Evolutionary conservation across 2,888 invertebrate species (phyloP).

Genomic region (Lycaena phlaeas): DNA sequence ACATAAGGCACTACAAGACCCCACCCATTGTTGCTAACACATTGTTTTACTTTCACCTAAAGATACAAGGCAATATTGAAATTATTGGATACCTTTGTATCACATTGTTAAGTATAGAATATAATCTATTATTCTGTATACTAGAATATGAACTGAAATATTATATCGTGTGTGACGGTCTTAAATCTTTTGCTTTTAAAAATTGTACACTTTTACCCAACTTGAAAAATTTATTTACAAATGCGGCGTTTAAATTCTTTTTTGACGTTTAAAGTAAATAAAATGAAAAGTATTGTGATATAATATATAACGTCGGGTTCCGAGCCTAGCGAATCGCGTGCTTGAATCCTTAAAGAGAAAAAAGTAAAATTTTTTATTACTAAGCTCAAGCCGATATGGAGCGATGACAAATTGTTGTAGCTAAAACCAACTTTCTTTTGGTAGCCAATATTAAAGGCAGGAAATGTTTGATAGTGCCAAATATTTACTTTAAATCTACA

Average conservation of each 20-base stretch:
- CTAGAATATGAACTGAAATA: too few species aligned
- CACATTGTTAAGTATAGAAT: too few species aligned
- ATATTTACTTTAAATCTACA: too few species aligned
- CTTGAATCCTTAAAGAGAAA: slow-evolving; percentile 54
- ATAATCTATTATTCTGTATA: too few species aligned
- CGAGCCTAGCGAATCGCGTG: slow-evolving; percentile 53
- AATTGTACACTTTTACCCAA: too few species aligned
- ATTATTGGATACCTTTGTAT: too few species aligned
- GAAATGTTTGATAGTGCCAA: neutral
- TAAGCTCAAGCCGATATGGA: slow-evolving; percentile 51
- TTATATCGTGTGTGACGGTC: too few species aligned
- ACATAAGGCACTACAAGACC: too few species aligned
- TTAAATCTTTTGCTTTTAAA: too few species aligned
- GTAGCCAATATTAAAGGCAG: slow-evolving; percentile 26
- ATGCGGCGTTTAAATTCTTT: neutral
- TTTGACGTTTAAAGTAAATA: slow-evolving; percentile 12
- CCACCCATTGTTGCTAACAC: too few species aligned
- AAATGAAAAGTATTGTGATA: slow-evolving; percentile 42
- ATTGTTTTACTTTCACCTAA: too few species aligned
- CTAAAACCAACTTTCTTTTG: slow-evolving; percentile 43
- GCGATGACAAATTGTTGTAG: slow-evolving; percentile 63
- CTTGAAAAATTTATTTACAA: neutral
- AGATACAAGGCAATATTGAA: too few species aligned
- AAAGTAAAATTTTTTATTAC: slow-evolving; percentile 58
- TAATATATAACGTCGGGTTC: slow-evolving; percentile 41